A percentile compares a stretch with the other conserved stretches of the same genome.
Conservation (phyloP, 2,888 invertebrate species). For the Xestia ashworthii region DNA sequence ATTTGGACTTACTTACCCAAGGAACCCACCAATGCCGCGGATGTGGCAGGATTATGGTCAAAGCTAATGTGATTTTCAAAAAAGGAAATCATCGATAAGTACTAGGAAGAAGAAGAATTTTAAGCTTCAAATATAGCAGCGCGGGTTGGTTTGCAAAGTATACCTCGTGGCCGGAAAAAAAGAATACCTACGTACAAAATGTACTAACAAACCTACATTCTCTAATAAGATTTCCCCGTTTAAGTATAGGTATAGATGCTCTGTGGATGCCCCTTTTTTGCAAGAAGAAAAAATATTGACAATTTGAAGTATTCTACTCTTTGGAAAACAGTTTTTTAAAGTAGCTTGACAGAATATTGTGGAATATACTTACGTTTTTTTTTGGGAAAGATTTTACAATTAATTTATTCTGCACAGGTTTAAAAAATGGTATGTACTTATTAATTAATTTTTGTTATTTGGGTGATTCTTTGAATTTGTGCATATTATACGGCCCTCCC, state of each 20-base stretch:
- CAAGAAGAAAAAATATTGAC: conserved; percentile 25
- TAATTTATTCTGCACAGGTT: conserved; percentile 9
- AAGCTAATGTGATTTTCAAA: neutral
- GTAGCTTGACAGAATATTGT: conserved; percentile 23
- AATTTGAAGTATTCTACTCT: neutral
- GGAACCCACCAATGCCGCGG: neutral
- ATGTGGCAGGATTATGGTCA: neutral
- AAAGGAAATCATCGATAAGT: too few species aligned
- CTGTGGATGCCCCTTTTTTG: conserved; percentile 12
- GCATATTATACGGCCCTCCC: too few species aligned
- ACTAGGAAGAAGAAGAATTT: neutral
- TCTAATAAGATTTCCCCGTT: neutral
- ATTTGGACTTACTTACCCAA: neutral
- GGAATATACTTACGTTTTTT: conserved; percentile 7
- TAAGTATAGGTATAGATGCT: too few species aligned
- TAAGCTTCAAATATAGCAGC: neutral
- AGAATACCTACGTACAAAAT: neutral
- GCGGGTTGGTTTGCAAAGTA: too few species aligned
- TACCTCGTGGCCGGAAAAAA: neutral
- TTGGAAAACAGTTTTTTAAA: conserved; percentile 9
- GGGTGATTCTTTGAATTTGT: neutral
- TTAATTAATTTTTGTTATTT: conserved; percentile 5
- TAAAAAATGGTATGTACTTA: conserved; percentile 28
- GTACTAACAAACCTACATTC: conserved; percentile 15
- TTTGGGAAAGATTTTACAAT: conserved; percentile 32